phyloP scores from a whole-genome alignment of 92 coral and sea anemone genomes.

The Phenganax subtilis region DNA sequence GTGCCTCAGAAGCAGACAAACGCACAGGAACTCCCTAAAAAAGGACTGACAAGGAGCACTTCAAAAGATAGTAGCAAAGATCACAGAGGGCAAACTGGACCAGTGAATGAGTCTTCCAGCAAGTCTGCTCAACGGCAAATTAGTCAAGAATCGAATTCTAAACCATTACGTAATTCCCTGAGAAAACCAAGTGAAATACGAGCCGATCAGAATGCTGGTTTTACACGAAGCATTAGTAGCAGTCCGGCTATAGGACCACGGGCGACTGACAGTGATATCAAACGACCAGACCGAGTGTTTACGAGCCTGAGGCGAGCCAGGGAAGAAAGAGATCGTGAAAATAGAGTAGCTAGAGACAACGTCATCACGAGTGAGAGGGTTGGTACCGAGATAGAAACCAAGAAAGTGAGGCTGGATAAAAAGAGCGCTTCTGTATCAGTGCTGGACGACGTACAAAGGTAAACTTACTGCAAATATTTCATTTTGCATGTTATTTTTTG shows the following conservation, averaged over 20 bases:
- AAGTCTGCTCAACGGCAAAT: slow-evolving; percentile 10
- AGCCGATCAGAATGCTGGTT: neutral
- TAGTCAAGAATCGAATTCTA: slow-evolving; percentile 14
- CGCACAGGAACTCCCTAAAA: slow-evolving; percentile 8
- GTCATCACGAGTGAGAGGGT: slow-evolving; percentile 46
- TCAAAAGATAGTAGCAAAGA: neutral
- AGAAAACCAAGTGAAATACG: slow-evolving; percentile 34
- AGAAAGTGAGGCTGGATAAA: slow-evolving; percentile 46
- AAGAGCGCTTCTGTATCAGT: slow-evolving; percentile 40
- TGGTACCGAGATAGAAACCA: slow-evolving; percentile 48
- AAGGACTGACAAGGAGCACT: slow-evolving; percentile 3
- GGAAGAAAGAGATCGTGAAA: slow-evolving; percentile 14
- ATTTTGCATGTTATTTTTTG: too few species aligned
- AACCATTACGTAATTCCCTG: slow-evolving; percentile 4
- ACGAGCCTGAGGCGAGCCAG: slow-evolving; percentile 11
- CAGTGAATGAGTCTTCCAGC: slow-evolving; percentile 2
- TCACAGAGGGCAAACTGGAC: slow-evolving; percentile 1
- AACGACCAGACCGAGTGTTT: slow-evolving; percentile 12
- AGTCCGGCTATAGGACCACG: neutral
- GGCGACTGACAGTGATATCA: slow-evolving; percentile 17
- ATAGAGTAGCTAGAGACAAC: slow-evolving; percentile 43
- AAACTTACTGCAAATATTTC: too few species aligned
- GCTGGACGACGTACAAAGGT: slow-evolving; percentile 22
- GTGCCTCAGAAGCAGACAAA: slow-evolving; percentile 6
- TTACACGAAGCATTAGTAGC: slow-evolving; percentile 22